Conservation (phyloP, 1,140 invertebrate genomes). For the Drosophila ogumai region DNA sequence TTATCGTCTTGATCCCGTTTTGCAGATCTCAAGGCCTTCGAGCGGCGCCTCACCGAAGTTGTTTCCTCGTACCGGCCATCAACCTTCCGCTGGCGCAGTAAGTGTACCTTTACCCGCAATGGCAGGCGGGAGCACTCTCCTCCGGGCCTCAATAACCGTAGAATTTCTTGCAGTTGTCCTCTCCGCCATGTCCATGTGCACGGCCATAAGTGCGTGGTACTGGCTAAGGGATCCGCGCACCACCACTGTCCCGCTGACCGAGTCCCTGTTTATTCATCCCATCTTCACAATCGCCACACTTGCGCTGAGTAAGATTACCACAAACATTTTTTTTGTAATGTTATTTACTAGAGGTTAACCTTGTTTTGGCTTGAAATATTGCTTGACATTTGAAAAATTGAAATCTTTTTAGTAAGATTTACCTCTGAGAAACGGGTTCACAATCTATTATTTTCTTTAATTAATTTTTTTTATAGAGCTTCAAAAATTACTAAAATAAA, state of each 20-base stretch:
- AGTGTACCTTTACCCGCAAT: conserved; percentile 62
- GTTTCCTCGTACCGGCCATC: conserved; percentile 96
- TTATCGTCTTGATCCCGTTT: conserved; percentile 10
- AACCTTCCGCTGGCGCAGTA: conserved; percentile 97
- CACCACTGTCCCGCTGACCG: conserved; percentile 93
- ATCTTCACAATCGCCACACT: conserved; percentile 97
- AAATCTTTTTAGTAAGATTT: not conserved
- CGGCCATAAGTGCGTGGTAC: conserved; percentile 96
- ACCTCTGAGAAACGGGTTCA: too few species aligned
- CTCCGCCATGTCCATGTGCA: conserved; percentile 93
- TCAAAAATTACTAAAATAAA: too few species aligned
- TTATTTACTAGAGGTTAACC: not conserved
- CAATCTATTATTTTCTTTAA: too few species aligned
- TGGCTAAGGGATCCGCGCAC: conserved; percentile 97
- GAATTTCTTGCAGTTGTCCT: conserved; percentile 89
- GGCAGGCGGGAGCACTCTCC: not conserved
- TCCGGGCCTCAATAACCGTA: conserved; percentile 18
- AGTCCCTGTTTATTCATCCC: conserved; percentile 97
- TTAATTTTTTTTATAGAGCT: too few species aligned
- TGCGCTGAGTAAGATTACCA: conserved; percentile 88
- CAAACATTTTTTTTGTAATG: too few species aligned
- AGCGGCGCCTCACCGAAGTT: conserved; percentile 97
- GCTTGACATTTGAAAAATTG: not conserved
- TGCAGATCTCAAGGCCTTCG: conserved; percentile 98
- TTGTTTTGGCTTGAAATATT: too few species aligned